phyloP scores from a whole-genome alignment of 2,888 invertebrate genomes.

The Hypomecis punctinalis region DNA sequence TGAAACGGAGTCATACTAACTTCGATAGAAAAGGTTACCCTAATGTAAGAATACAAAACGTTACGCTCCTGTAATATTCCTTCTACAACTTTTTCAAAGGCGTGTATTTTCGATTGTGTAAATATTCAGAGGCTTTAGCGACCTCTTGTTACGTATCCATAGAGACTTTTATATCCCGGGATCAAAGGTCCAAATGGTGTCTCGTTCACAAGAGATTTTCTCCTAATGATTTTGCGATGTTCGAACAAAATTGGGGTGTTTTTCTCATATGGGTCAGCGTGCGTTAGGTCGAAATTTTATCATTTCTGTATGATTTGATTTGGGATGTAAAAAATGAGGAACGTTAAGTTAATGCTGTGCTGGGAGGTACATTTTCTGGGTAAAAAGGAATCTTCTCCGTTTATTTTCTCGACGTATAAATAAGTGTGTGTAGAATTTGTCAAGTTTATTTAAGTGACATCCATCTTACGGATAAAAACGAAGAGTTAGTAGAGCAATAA shows the following conservation, averaged over 20 bases:
- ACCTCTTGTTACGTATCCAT: slow-evolving; percentile 54
- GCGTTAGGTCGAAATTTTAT: slow-evolving; percentile 5
- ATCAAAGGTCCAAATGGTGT: slow-evolving; percentile 65
- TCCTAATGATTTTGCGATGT: slow-evolving; percentile 53
- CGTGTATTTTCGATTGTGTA: slow-evolving; percentile 30
- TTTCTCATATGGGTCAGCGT: slow-evolving; percentile 23
- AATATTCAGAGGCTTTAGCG: slow-evolving; percentile 41
- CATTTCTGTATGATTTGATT: slow-evolving; percentile 10
- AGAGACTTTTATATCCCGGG: slow-evolving; percentile 51
- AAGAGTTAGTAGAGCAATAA: too few species aligned
- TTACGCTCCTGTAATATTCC: slow-evolving; percentile 23
- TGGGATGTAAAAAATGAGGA: not conserved
- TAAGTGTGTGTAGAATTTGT: too few species aligned
- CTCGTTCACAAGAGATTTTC: slow-evolving; percentile 66
- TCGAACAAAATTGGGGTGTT: slow-evolving; percentile 29
- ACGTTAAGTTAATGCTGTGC: not conserved
- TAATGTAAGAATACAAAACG: slow-evolving; percentile 7
- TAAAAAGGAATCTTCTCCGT: too few species aligned
- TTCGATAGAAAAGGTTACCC: slow-evolving; percentile 7
- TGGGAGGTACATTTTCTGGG: too few species aligned
- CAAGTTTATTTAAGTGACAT: too few species aligned
- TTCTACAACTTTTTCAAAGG: slow-evolving; percentile 36
- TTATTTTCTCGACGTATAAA: too few species aligned
- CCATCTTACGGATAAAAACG: too few species aligned
- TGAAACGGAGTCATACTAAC: not conserved